Conservation (phyloP, 2,113 vertebrate species). For the Zosterops japonicus region DNA sequence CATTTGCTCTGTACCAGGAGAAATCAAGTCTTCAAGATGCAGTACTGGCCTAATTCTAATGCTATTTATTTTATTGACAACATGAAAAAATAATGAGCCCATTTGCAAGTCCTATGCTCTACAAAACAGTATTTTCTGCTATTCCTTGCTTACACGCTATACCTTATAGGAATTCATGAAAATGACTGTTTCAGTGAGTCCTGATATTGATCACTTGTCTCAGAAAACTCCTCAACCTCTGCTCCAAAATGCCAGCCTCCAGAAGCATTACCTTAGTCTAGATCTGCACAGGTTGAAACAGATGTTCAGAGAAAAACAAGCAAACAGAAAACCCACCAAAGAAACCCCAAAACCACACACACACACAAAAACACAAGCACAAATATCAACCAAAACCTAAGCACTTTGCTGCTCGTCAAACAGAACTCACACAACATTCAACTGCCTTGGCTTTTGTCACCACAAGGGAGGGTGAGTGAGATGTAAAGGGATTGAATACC, state of each 20-base stretch:
- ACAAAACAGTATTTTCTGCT: background rate
- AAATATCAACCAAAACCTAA: background rate
- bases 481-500: background rate
- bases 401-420: background rate
- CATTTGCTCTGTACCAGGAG: background rate
- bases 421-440: accelerated
- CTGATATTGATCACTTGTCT: background rate
- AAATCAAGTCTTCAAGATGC: background rate
- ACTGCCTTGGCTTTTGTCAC: background rate
- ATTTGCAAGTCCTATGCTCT: background rate
- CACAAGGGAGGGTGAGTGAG: background rate
- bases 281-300: background rate
- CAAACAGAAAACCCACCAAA: background rate
- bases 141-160: background rate
- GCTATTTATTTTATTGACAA: background rate
- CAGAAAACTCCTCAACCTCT: background rate
- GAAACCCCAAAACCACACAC: background rate
- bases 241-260: background rate
- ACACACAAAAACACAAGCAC: background rate
- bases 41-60: background rate
- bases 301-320: background rate
- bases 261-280: background rate
- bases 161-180: background rate
- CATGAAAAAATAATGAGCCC: background rate
- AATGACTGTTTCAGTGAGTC: background rate